Conservation (phyloP, 2,797 vertebrate genomes). For the Brachyalestes nurse region DNA sequence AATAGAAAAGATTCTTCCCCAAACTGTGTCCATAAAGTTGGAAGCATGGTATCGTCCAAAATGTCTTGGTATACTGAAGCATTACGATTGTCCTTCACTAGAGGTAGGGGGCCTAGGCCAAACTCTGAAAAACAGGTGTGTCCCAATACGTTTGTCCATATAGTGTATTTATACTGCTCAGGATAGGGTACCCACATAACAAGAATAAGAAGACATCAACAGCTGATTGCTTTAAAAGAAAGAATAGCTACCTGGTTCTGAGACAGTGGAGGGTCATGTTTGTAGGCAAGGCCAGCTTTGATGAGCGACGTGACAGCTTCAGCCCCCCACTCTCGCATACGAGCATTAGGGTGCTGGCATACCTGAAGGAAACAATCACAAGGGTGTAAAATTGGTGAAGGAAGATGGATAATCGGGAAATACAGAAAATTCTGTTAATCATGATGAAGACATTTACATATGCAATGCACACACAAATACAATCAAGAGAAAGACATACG, state of each 20-base stretch:
- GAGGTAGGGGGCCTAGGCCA: no score
- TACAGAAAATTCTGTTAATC: background rate
- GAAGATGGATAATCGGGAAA: background rate
- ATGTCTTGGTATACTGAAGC: no score
- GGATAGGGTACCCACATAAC: background rate
- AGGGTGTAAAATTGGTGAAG: background rate
- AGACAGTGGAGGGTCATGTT: conserved; percentile 89
- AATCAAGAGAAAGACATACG: background rate
- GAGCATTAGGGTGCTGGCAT: conserved; percentile 96
- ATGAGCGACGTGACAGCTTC: conserved; percentile 96
- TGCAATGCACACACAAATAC: conserved; percentile 55
- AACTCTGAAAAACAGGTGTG: no score
- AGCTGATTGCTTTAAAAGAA: background rate
- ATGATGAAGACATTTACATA: conserved; percentile 11
- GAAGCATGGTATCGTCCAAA: no score
- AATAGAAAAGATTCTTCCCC: no score
- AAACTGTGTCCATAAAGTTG: no score
- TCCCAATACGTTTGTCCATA: no score
- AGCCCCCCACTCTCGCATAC: conserved; percentile 99
- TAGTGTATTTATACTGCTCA: background rate
- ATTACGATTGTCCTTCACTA: no score
- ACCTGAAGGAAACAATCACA: conserved; percentile 79
- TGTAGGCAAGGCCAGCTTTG: conserved; percentile 93
- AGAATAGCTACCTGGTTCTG: conserved; percentile 88
- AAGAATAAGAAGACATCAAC: background rate